Evolutionary conservation across 2,797 vertebrate genomes (phyloP), one percentile per base, ranked within the genome.

Genomic region (Rhinogobio ventralis): DNA sequence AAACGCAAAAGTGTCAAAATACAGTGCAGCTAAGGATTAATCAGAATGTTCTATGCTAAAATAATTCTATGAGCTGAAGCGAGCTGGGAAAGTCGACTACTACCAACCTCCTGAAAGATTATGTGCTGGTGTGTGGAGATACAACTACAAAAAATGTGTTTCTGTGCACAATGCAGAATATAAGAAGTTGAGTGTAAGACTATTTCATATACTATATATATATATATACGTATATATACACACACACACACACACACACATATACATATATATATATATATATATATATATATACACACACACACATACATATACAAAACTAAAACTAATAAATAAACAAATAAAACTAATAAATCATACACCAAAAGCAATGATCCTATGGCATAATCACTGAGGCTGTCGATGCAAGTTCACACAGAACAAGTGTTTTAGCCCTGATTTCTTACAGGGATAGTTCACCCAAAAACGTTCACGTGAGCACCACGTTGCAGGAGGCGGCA

Each of bases 1-100:
- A 76, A 77, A 77, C 3, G 75, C 5, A 42, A 77, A 76, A 60
- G 15, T 45, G 33, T 77, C 23, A 77, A 77, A 77, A 62, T 25
- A 28, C 36, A 42, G 33, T 28, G 36, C 55, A 11, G 55, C 62
- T 45, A 45, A 45, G n/a, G 55, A 77, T 77, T 77, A 62, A 77
- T 77, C 36, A 42, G 53, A 77, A 62, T 2, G 3, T 62, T 77
- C 25, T 28, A 45, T 45, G 36, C 75, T 45, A 62, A 62, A 45
- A 77, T 77, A 45, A 45, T 45, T 62, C 8, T 62, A 4, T 60
- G 15, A 60, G 73, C 30, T 75, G 30, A 75, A 55, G 51, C 33
- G 3, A 57, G 36, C 36, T 62, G n/a, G n/a, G 39, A 45, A 77
- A 42, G n/a, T 62, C 4, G 39, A 62, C n/a, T 62, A 45, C 36